Percentiles rank a stretch among this genome's conserved stretches.
Evolutionary conservation across 2,113 vertebrate species (phyloP).

Genomic region (Melanocharis versteri): DNA sequence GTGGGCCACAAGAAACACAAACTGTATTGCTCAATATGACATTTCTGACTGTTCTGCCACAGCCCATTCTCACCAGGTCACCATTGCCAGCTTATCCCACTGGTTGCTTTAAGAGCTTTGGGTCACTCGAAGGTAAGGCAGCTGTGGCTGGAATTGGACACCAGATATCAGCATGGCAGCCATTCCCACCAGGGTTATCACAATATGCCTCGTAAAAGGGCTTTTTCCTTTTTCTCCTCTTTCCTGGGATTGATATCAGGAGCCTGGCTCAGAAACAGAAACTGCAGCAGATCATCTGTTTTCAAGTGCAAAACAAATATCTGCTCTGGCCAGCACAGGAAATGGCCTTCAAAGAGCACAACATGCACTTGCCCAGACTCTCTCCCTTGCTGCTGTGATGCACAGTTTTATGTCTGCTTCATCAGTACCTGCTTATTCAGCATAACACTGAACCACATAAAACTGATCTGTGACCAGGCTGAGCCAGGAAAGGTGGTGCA

Average conservation of each 20-base stretch:
- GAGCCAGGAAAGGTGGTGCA: neutral
- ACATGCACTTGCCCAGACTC: neutral
- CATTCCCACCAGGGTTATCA: neutral
- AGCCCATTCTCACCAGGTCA: neutral
- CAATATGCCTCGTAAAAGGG: neutral
- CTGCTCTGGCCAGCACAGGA: neutral
- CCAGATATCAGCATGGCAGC: neutral
- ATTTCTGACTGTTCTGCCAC: neutral
- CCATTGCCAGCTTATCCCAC: neutral
- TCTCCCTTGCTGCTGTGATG: neutral
- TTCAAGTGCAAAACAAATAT: slow-evolving; percentile 4
- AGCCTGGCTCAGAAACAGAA: slow-evolving; percentile 1
- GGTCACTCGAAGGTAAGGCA: neutral
- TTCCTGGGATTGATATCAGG: neutral
- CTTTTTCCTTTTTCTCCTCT: neutral
- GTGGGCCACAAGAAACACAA: neutral
- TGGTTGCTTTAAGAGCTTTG: neutral
- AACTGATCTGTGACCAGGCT: slow-evolving; percentile 12
- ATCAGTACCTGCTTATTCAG: slow-evolving; percentile 37
- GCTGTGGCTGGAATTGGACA: neutral
- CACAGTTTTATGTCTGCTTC: slow-evolving; percentile 37
- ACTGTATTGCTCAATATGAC: neutral
- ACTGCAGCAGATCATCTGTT: slow-evolving; percentile 6
- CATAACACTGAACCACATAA: slow-evolving; percentile 34
- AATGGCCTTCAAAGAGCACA: slow-evolving; percentile 21